Percentiles rank a stretch among this genome's conserved stretches.
Conservation (phyloP, 1,140 invertebrate species). For the Temnothorax longispinosus region DNA sequence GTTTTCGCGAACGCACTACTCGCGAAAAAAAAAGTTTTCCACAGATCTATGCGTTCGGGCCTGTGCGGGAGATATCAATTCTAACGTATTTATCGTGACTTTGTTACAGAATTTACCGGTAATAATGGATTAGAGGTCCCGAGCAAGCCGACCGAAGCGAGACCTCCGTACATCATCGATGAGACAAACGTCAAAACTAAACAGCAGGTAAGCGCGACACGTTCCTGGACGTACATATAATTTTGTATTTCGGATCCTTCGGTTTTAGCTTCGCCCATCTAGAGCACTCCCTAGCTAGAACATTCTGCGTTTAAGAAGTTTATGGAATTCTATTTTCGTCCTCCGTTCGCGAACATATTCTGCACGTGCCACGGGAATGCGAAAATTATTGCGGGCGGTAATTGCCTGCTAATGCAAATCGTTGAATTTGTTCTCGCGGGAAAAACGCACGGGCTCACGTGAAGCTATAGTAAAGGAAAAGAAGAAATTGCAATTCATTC, state of each 20-base stretch:
- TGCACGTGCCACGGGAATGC: background rate
- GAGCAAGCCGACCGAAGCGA: constrained; percentile 80
- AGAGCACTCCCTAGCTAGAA: background rate
- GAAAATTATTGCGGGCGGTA: background rate
- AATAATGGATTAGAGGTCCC: constrained; percentile 81
- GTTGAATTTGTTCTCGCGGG: background rate
- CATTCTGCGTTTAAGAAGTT: background rate
- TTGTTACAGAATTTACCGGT: constrained; percentile 79
- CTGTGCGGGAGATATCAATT: background rate
- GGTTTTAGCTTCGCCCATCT: background rate
- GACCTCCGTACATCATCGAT: constrained; percentile 76
- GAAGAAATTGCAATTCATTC: background rate
- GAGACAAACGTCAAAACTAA: constrained; percentile 78
- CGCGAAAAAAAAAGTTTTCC: background rate
- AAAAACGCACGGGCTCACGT: background rate
- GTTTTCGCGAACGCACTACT: background rate
- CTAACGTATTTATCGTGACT: background rate
- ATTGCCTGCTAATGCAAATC: background rate
- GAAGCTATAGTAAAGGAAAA: background rate
- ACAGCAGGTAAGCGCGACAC: constrained; percentile 51
- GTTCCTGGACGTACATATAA: background rate
- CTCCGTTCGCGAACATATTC: background rate
- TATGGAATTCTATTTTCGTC: background rate
- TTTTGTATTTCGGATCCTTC: background rate
- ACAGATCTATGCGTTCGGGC: background rate